A percentile compares a stretch with the other conserved stretches of the same genome.
Conservation (phyloP, 2,888 invertebrate genomes). For the Habrosyne pyritoides region DNA sequence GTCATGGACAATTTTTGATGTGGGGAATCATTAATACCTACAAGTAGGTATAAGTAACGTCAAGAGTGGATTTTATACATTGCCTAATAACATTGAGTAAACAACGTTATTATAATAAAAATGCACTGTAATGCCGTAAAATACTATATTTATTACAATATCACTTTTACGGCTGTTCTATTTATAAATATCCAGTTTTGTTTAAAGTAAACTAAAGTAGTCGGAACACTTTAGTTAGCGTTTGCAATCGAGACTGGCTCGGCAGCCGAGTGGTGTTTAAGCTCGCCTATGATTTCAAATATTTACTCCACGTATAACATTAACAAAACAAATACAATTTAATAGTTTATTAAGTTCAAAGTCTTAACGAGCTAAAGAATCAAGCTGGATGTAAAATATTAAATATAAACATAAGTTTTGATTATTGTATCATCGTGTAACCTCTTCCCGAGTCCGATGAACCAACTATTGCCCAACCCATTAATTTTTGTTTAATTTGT, state of each 20-base stretch:
- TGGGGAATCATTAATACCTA: too few relatives aligned
- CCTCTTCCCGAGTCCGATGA: conserved; percentile 24
- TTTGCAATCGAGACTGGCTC: not conserved
- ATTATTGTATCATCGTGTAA: conserved; percentile 47
- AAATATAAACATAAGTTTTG: conserved; percentile 46
- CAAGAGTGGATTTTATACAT: not conserved
- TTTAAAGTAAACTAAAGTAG: conserved; percentile 42
- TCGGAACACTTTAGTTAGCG: conserved; percentile 38
- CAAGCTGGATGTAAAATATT: conserved; percentile 35
- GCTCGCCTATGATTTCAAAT: not conserved
- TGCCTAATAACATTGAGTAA: not conserved
- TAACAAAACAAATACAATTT: not conserved
- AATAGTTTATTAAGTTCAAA: not conserved
- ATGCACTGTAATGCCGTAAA: conserved; percentile 32
- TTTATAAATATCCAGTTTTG: conserved; percentile 49
- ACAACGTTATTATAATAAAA: conserved; percentile 25
- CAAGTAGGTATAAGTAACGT: not conserved
- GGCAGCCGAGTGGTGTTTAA: not conserved
- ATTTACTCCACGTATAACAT: not conserved
- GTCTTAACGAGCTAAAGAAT: conserved; percentile 29
- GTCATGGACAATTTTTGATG: too few relatives aligned
- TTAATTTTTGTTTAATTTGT: conserved; percentile 78
- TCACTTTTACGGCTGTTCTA: conserved; percentile 46
- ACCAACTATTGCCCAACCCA: conserved; percentile 40
- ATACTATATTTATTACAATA: conserved; percentile 36